Base-by-base conservation (phyloP, 2,113 vertebrate genomes). In the Raja brachyura region DNA sequence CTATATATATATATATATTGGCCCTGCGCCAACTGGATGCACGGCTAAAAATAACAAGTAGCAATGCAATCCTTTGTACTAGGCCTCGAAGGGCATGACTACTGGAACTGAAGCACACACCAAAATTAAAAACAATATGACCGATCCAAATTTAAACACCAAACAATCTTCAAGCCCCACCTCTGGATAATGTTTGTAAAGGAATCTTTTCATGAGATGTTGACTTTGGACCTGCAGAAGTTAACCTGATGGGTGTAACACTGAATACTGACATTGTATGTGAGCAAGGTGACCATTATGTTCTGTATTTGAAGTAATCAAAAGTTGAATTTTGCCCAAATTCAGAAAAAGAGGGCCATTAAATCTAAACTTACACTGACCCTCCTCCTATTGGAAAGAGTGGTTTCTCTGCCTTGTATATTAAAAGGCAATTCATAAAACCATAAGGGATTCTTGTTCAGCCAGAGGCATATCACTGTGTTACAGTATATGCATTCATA, bases 161-260 rank as follows among this genome's bases (percentile, higher is more conserved):
- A 85, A 85, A 54, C 48, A 63, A 22, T 59, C 18, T 61, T 85
- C 56, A n/a, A 85, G 48, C 83, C 54, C 59, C 83, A 88, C 61
- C 59, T 31, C 5, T n/a, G n/a, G 11, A 66, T 31, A 25, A 10
- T 31, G 59, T 0, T 16, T 31, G 61, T 88, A 63, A 88, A 66
- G 83, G 59, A 63, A 88, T 88, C 28, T n/a, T 61, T 88, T 88
- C 83, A 88, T 88, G 83, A 31, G 59, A 63, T 88, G 59, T 88
- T 63, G 83, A 63, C 83, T 66, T n/a, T 88, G 59, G n/a, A 88
- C 31, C 14, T 8, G 63, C 11, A 31, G 59, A 63, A n/a, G 83
- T 16, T 18, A 88, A 63, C 61, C 59, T 31, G 14, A 63, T 66
- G 31, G 83, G 83, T 88, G 83, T 31, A 28, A 88, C 83, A 63